Evolutionary conservation across 2,797 vertebrate genomes (phyloP), one percentile per base, ranked within the genome.

Genomic region (Ctenopoma kingsleyae): DNA sequence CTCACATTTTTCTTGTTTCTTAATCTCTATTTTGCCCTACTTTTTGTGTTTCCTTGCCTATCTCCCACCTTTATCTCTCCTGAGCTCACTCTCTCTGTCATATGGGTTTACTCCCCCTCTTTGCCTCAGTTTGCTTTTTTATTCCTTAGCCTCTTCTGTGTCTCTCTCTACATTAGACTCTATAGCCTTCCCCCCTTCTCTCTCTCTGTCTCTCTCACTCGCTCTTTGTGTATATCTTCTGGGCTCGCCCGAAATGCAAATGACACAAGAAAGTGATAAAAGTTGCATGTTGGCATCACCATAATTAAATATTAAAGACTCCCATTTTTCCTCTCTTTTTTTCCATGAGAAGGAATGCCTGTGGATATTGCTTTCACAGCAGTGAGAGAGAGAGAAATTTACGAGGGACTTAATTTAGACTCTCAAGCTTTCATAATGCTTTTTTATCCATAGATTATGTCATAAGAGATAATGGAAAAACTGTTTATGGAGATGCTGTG

Each of bases 231-330:
- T 88, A 73, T 91, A 74, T 90, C 86, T 90, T 87, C 89, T 87
- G 81, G 85, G 84, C 89, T 92, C 87, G 80, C 91, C 87, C 8
- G 57, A 83, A 89, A 94, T 92, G 87, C 87, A 92, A 94, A 93
- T 92, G 92, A 93, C 91, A 92, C 89, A 91, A 91, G 89, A 92
- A 93, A 90, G 85, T 91, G 86, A 93, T 94, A 90, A 94, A 94
- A 93, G 88, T 93, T 92, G 88, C 87, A 93, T 93, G 91, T 92
- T 92, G 91, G 90, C 91, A 92, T 90, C 83, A 84, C 83, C 87
- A 59, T 91, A 91, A 94, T 95, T 93, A 94, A 94, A 93, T 92
- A 94, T 93, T 94, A 94, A 93, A 93, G 85, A 84, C 84, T 70
- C 52, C 81, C 79, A 75, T 87, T 85, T 84, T 78, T 71, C 59